These are phyloP conservation scores for Drosophila mimica DNA, from an alignment of 2,888 invertebrate genomes.

Conservation along the genomic window DNA sequence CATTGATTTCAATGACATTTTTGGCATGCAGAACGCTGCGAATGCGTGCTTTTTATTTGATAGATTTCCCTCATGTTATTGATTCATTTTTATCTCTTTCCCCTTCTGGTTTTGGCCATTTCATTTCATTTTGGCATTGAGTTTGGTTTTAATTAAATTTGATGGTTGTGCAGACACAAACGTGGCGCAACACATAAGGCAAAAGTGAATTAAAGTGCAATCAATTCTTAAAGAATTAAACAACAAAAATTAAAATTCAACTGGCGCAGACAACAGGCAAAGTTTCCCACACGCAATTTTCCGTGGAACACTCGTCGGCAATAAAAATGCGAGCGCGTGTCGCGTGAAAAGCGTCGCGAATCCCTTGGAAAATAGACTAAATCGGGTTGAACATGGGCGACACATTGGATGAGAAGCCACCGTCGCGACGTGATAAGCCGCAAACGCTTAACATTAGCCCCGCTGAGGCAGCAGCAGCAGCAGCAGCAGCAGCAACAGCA, in stretches of 20 bases:
- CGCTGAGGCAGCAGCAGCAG: constrained; percentile 25
- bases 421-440: constrained; percentile 80
- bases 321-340: constrained; percentile 32
- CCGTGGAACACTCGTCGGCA: constrained; percentile 8
- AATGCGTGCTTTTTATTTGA: constrained; percentile 41
- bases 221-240: constrained; percentile 30
- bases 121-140: constrained; percentile 27
- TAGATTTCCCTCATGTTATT: not conserved
- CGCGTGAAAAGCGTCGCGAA: constrained; percentile 7
- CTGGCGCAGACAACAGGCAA: constrained; percentile 45
- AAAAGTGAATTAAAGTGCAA: constrained; percentile 48
- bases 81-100: not conserved
- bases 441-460: constrained; percentile 75
- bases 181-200: constrained; percentile 28
- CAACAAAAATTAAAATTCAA: constrained; percentile 29
- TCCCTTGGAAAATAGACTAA: not conserved
- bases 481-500: not conserved
- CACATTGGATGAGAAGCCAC: constrained; percentile 69
- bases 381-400: constrained; percentile 73
- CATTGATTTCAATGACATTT: constrained; percentile 24
- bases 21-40: constrained; percentile 39
- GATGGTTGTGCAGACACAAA: constrained; percentile 40
- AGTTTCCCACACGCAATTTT: constrained; percentile 16
- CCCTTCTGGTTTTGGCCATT: constrained; percentile 7
- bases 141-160: constrained; percentile 59